These are phyloP conservation scores for Nannoperca australis DNA, from an alignment of 2,797 vertebrate genomes.

Conservation along the genomic window DNA sequence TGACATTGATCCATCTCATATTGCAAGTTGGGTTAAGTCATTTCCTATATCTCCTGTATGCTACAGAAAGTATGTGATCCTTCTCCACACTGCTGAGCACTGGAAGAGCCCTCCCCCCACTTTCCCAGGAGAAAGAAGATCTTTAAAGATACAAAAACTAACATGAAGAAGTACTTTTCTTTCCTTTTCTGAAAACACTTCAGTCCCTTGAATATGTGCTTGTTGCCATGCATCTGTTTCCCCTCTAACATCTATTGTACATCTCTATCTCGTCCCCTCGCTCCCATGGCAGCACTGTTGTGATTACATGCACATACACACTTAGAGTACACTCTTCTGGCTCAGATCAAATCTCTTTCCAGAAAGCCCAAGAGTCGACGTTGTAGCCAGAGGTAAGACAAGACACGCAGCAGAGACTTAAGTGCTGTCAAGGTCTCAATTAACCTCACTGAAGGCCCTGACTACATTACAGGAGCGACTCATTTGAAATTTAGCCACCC, in stretches of 20 bases:
- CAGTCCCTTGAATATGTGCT: slow-evolving; percentile 37
- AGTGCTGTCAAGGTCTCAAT: slow-evolving; percentile 76
- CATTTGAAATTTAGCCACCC: slow-evolving; percentile 63
- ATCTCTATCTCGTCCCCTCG: slow-evolving; percentile 33
- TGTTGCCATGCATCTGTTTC: slow-evolving; percentile 36
- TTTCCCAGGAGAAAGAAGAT: slow-evolving; percentile 26
- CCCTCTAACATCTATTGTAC: slow-evolving; percentile 27
- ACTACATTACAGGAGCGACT: slow-evolving; percentile 65
- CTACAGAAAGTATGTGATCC: slow-evolving; percentile 14
- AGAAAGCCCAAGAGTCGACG: slow-evolving; percentile 45
- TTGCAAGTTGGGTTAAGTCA: background rate
- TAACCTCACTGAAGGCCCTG: slow-evolving; percentile 65
- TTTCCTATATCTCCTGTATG: background rate
- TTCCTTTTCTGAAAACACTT: slow-evolving; percentile 46
- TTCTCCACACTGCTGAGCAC: background rate
- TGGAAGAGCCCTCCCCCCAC: slow-evolving; percentile 13
- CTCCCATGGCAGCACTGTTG: slow-evolving; percentile 48
- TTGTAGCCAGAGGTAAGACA: slow-evolving; percentile 61
- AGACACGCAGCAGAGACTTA: slow-evolving; percentile 53
- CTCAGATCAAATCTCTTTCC: slow-evolving; percentile 63
- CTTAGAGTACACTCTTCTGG: slow-evolving; percentile 32
- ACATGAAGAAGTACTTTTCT: slow-evolving; percentile 30
- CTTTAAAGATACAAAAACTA: slow-evolving; percentile 36
- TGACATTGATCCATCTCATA: slow-evolving; percentile 6
- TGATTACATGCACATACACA: slow-evolving; percentile 43